phyloP scores from a whole-genome alignment of 2,113 vertebrate species.

The Synchiropus splendidus region DNA sequence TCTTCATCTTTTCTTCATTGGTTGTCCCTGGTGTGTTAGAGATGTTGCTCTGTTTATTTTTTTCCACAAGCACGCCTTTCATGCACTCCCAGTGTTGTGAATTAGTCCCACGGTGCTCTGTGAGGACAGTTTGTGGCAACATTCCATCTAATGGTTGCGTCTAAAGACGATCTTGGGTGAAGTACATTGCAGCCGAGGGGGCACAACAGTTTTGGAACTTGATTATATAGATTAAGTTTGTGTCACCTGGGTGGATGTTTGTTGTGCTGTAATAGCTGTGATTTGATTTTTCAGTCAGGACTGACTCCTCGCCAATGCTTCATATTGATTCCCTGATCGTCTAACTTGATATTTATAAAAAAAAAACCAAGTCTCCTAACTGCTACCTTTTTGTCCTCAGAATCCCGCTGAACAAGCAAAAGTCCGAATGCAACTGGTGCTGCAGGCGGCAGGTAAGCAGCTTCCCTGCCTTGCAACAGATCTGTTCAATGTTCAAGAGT shows the following conservation, averaged over 20 bases:
- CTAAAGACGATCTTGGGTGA: slow-evolving; percentile 47
- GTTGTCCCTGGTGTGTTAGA: slow-evolving; percentile 56
- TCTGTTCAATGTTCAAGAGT: too few relatives aligned
- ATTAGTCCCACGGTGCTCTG: slow-evolving; percentile 43
- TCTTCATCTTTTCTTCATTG: slow-evolving; percentile 58
- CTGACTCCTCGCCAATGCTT: too few relatives aligned
- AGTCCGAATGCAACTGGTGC: slow-evolving; percentile 84
- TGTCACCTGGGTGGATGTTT: slow-evolving; percentile 8
- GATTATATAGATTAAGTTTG: slow-evolving; percentile 20
- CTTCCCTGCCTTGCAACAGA: neutral
- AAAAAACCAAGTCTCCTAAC: neutral
- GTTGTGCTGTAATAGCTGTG: slow-evolving; percentile 8
- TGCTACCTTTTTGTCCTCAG: slow-evolving; percentile 51
- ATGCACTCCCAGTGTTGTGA: slow-evolving; percentile 26
- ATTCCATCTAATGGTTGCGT: slow-evolving; percentile 32
- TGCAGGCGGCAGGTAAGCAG: slow-evolving; percentile 89
- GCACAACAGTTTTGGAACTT: slow-evolving; percentile 16
- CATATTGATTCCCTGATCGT: too few relatives aligned
- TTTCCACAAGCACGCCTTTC: slow-evolving; percentile 23
- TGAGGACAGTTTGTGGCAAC: slow-evolving; percentile 46
- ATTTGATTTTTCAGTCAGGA: too few relatives aligned
- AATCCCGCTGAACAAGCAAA: slow-evolving; percentile 91
- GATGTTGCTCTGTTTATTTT: slow-evolving; percentile 47
- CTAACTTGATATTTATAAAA: too few relatives aligned
- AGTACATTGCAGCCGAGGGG: slow-evolving; percentile 37